Percentiles rank a stretch among this genome's conserved stretches.
Evolutionary conservation across 2,888 invertebrate species (phyloP).

Genomic region (Papilio elwesi): DNA sequence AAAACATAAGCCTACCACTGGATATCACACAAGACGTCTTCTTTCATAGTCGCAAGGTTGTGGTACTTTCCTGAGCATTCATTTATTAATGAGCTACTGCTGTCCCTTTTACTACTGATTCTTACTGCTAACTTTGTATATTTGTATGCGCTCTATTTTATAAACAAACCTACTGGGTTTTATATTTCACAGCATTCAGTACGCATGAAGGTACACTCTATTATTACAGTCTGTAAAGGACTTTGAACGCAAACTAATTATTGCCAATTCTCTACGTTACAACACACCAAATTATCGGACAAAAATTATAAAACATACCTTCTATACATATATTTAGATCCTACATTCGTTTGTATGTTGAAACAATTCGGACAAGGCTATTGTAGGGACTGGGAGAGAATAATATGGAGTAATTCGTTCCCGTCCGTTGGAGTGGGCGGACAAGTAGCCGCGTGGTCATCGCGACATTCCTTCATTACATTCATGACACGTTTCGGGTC

Average conservation of each 20-base stretch:
- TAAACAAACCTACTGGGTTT: background rate
- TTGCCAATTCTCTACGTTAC: constrained; percentile 38
- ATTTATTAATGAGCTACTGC: too few species aligned
- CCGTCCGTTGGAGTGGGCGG: constrained; percentile 30
- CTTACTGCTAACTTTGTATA: too few species aligned
- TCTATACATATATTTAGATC: background rate
- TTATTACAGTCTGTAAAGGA: constrained; percentile 34
- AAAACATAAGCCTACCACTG: too few species aligned
- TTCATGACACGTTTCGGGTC: constrained; percentile 42
- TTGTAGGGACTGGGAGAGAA: constrained; percentile 37
- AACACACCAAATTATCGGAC: constrained; percentile 22
- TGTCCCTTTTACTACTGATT: too few species aligned
- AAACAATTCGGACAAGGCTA: constrained; percentile 37
- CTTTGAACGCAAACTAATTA: constrained; percentile 40
- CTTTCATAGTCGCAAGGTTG: too few species aligned
- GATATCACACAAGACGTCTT: too few species aligned
- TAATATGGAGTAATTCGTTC: constrained; percentile 37
- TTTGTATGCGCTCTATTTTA: background rate
- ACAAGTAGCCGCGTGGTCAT: constrained; percentile 32
- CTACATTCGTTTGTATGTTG: background rate
- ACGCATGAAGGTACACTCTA: constrained; percentile 22
- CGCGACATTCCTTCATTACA: constrained; percentile 42
- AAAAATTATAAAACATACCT: constrained; percentile 5
- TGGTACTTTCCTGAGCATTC: too few species aligned
- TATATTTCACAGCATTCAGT: constrained; percentile 21